Evolutionary conservation across 2,888 invertebrate genomes (phyloP).

Genomic region (Ctena decussata): DNA sequence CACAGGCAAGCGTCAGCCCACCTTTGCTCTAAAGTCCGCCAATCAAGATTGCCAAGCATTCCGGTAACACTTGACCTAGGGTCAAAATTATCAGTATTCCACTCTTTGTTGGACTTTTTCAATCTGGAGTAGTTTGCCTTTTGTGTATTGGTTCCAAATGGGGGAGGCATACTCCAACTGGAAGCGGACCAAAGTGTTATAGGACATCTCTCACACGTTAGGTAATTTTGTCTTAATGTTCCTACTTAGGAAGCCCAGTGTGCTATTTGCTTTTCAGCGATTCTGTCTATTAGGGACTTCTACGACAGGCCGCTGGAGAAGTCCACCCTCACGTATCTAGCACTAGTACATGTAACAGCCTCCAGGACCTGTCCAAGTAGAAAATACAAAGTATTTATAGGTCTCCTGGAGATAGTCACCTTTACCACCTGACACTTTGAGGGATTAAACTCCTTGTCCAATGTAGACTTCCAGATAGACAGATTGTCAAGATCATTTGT

Average conservation of each 20-base stretch:
- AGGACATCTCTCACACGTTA: not conserved
- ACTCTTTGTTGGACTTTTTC: conserved; percentile 20
- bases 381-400: too few species aligned
- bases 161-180: conserved; percentile 18
- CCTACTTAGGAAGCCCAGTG: conserved; percentile 3
- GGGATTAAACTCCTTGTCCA: too few species aligned
- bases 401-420: too few species aligned
- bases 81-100: not conserved
- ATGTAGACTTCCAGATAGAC: too few species aligned
- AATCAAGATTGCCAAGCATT: conserved; percentile 2
- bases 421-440: too few species aligned
- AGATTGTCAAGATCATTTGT: too few species aligned
- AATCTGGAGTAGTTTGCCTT: not conserved
- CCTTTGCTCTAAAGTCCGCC: conserved; percentile 13
- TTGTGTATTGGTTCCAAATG: conserved; percentile 5
- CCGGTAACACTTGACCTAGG: conserved; percentile 17
- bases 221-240: conserved; percentile 12
- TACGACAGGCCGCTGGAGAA: too few species aligned
- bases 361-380: too few species aligned
- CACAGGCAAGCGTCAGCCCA: not conserved
- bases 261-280: not conserved
- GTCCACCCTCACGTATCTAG: too few species aligned
- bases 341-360: too few species aligned
- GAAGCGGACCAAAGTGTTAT: conserved; percentile 9
- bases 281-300: too few species aligned